Percentiles rank a stretch among this genome's conserved stretches.
Conservation (phyloP, 2,797 vertebrate species). For the Propithecus perrieri region DNA sequence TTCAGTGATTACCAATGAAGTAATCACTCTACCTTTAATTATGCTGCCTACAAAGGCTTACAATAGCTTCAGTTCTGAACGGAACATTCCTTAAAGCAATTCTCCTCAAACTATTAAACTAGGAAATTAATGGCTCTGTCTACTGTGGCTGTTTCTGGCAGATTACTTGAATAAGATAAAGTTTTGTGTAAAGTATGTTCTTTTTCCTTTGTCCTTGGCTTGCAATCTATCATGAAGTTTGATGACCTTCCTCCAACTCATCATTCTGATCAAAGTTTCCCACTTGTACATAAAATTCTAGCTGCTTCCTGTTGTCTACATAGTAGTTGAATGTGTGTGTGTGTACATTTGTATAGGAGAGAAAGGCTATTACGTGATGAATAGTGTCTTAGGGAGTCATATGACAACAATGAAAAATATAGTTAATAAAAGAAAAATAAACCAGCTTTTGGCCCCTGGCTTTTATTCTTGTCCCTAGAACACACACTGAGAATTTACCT, state of each 20-base stretch:
- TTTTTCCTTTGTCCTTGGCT: constrained; percentile 47
- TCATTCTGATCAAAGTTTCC: constrained; percentile 47
- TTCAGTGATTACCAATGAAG: constrained; percentile 52
- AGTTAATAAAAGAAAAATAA: neutral
- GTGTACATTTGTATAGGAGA: neutral
- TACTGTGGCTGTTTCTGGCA: constrained; percentile 51
- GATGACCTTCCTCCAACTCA: constrained; percentile 6
- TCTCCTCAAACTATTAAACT: constrained; percentile 62
- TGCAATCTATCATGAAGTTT: constrained; percentile 50
- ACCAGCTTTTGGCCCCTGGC: neutral
- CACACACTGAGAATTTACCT: neutral
- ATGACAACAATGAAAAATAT: neutral
- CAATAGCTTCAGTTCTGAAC: neutral
- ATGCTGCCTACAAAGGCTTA: constrained; percentile 32
- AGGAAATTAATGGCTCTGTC: constrained; percentile 69
- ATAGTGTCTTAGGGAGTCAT: neutral
- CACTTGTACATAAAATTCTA: neutral
- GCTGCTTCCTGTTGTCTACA: neutral
- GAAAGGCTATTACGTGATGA: neutral
- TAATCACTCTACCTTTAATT: constrained; percentile 68
- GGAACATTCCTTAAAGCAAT: constrained; percentile 60
- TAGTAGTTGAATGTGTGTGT: neutral
- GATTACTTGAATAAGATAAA: constrained; percentile 68
- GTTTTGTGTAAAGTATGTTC: constrained; percentile 52
- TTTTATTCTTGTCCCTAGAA: neutral